Evolutionary conservation across 2,888 invertebrate species (phyloP).

Genomic region (Danaus chrysippus): DNA sequence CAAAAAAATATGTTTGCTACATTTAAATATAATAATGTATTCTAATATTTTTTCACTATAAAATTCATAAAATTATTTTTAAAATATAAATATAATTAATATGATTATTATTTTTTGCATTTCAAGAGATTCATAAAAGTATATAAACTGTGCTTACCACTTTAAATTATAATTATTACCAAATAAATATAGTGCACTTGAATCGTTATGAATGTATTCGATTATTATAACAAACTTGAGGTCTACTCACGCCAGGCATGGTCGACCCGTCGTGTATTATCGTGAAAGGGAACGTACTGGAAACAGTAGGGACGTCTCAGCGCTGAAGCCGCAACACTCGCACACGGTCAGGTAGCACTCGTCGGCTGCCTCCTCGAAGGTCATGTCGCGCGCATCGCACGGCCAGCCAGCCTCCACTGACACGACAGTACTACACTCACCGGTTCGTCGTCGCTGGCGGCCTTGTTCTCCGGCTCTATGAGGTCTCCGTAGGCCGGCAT

Average conservation of each 20-base stretch:
- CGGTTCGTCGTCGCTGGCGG: slow-evolving; percentile 53
- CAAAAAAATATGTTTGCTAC: too few relatives aligned
- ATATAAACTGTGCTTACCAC: too few relatives aligned
- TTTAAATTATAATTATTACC: too few relatives aligned
- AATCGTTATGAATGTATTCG: not conserved
- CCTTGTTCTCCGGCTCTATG: slow-evolving; percentile 62
- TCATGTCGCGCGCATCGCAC: slow-evolving; percentile 76
- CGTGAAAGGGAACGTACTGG: slow-evolving; percentile 75
- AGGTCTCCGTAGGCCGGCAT: slow-evolving; percentile 78
- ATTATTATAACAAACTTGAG: slow-evolving; percentile 44
- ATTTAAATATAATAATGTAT: too few relatives aligned
- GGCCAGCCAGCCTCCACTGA: slow-evolving; percentile 59
- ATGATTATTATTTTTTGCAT: too few relatives aligned
- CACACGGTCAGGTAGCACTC: slow-evolving; percentile 73
- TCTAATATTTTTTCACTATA: too few relatives aligned
- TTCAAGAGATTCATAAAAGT: too few relatives aligned
- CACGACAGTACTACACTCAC: slow-evolving; percentile 50
- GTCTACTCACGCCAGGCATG: slow-evolving; percentile 75
- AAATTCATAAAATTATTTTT: too few relatives aligned
- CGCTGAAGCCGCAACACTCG: slow-evolving; percentile 78
- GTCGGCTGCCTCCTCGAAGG: slow-evolving; percentile 73
- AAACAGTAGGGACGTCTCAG: slow-evolving; percentile 70
- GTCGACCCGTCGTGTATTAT: slow-evolving; percentile 65
- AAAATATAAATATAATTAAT: too few relatives aligned
- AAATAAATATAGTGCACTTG: too few relatives aligned